Conservation (phyloP, 2,797 vertebrate genomes). For the Monodelphis domestica region DNA sequence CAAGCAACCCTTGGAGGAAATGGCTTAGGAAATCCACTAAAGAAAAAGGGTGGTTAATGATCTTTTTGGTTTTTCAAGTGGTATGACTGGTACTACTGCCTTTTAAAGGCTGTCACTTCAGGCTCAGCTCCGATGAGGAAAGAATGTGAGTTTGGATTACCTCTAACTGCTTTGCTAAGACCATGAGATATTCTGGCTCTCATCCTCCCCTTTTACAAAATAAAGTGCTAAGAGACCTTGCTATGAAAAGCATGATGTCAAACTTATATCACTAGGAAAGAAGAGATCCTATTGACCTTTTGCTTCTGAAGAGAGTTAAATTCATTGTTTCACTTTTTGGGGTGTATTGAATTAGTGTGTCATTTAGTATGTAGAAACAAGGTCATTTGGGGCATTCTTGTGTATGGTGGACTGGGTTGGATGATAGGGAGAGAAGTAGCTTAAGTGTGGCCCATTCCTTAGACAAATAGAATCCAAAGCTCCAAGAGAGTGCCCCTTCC, state of each 20-base stretch:
- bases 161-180: not conserved
- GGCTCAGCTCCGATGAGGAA: not conserved
- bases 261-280: not conserved
- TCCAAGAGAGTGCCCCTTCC: not conserved
- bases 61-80: not conserved
- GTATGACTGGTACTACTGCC: not conserved
- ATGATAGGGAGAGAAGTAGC: not conserved
- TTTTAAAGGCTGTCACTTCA: not conserved
- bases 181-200: not conserved
- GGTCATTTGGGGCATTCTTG: not conserved
- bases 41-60: not conserved
- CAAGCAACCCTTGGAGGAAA: not conserved
- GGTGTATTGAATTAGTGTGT: not conserved
- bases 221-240: not conserved
- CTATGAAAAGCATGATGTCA: not conserved
- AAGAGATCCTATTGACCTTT: not conserved
- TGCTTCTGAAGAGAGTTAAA: accelerated
- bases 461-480: not conserved
- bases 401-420: not conserved
- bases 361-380: not conserved
- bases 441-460: not conserved
- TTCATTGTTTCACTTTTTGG: accelerated
- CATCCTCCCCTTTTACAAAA: not conserved
- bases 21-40: not conserved
- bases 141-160: not conserved